Base-by-base conservation (phyloP, 2,888 invertebrate species). In the Drosophila suboccidentalis region DNA sequence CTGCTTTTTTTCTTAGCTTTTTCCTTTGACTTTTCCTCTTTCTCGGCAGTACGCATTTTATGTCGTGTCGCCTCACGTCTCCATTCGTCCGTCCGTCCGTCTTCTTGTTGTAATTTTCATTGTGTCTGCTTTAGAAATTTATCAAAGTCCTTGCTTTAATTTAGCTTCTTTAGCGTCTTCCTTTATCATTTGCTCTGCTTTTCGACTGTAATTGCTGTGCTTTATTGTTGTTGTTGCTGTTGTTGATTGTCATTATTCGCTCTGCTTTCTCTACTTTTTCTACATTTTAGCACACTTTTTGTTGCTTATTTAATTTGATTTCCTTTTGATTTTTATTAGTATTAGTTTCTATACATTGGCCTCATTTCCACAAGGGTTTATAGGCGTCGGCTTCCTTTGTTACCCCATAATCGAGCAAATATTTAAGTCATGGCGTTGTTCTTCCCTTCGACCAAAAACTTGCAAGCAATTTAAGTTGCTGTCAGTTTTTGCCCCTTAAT, bases 251-350 rank as follows among this genome's bases (percentile, higher is more conserved):
- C 67, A 41, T 67, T 67, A 39, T 74, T 54, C 50, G 36, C 11
- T 63, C 11, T 58, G 41, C 60, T 41, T 49, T 57, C 54, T 46
- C 59, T 49, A 57, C 60, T 65, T 63, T 63, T 22, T 58, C 54
- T 43, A 19, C 58, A 67, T 71, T 79, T 47, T 49, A 44, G 61
- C 67, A 51, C 67, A 71, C 64, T 82, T 68, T 44, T 77, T 70
- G 80, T 73, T 84, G 82, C 73, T 72, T 80, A 77, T 88, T 89
- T 88, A 86, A 90, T 86, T 89, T 89, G 82, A 87, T 85, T 85
- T 85, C 74, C 61, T 88, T 87, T 85, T 85, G 88, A 87, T 85
- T 87, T 84, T 89, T 84, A 89, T 84, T 84, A 84, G 86, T 84
- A 89, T 84, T 84, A 84, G 86, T 82, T 82, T 55, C 57, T 39